Evolutionary conservation across 2,113 vertebrate species (phyloP), one percentile per base, ranked within the genome.

Genomic region (Pelvicachromis taeniatus): DNA sequence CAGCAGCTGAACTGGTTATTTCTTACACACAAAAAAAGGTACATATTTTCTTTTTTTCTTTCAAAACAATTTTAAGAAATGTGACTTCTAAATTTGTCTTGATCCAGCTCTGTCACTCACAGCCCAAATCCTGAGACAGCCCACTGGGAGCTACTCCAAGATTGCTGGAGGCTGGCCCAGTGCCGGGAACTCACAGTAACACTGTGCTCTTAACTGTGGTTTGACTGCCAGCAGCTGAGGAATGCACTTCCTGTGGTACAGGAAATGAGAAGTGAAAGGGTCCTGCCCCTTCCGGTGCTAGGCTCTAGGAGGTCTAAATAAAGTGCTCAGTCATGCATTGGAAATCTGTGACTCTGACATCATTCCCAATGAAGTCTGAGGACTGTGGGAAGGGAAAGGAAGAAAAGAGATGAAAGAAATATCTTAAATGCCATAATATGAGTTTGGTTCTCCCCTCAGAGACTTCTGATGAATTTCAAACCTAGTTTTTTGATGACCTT

Each of bases 171-270:
- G 31, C 48, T 12, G 33, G 70, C 79, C 35, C 11, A n/a, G 38
- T 90, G 87, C 89, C 55, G 33, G 87, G 90, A 93, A 92, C 78
- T 86, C 2, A 14, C 80, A 85, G 84, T 80, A 80, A 82, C 75
- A 48, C 58, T 77, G 75, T 3, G 75, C 65, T 70, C 77, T 86
- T 88, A 61, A 86, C 54, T 29, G 63, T 80, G 7, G 65, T 79
- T 80, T 82, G 53, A 19, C 80, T 79, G 90, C 88, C 84, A 86
- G 86, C 13, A 13, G 35, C 38, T 54, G 29, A 89, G 85, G 91
- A 94, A 94, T 92, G 90, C 13, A 50, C 88, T 94, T 94, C 94
- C 94, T 88, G 77, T 91, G 65, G 82, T 80, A 94, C 77, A 89
- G 94, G 94, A 95, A 93, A 93, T 91, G 78, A 92, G 88, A 65